Percentiles rank a stretch among this genome's conserved stretches.
These are phyloP conservation scores for Caenorhabditis elegans DNA, from an alignment of 1,140 invertebrate species.

Conservation along the genomic window WBcel235 BX284602.5:3705501-3706000, in stretches of 20 bases:
- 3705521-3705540: no score
- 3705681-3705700: no score
- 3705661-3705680: no score
- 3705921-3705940: neutral
- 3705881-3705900: neutral
- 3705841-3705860: neutral
- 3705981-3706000: neutral
- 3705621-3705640: no score
- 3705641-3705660: no score
- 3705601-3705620: no score
- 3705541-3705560: no score
- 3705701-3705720: no score
- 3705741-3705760: neutral
- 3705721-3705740: neutral
- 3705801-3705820: neutral
- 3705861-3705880: neutral
- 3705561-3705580: no score
- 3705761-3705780: neutral
- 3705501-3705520: no score
- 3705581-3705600: no score
- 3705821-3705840: neutral
- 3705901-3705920: neutral
- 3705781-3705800: neutral
- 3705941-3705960: neutral
- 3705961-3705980: neutral